Conservation (phyloP, 2,113 vertebrate genomes). For the Neogobius melanostomus region DNA sequence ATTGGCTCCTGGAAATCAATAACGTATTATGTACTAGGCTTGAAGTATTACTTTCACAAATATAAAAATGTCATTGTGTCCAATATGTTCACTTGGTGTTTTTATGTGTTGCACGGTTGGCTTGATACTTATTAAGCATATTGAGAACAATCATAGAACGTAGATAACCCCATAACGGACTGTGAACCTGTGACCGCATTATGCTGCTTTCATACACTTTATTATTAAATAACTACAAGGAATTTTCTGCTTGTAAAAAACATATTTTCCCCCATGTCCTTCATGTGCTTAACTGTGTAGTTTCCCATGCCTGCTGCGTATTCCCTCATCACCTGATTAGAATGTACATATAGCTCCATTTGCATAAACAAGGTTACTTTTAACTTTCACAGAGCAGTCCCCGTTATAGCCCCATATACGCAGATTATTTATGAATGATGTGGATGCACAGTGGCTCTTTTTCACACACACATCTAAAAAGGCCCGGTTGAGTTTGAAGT, state of each 20-base stretch:
- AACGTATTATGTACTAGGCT: neutral
- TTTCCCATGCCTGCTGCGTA: conserved; percentile 25
- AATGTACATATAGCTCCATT: conserved; percentile 39
- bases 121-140: neutral
- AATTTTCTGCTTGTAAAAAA: conserved; percentile 20
- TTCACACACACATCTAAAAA: neutral
- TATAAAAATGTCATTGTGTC: neutral
- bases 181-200: neutral
- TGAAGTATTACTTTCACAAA: neutral
- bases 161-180: neutral
- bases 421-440: conserved; percentile 26
- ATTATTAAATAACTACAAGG: conserved; percentile 17
- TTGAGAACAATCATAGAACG: neutral
- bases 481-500: conserved; percentile 27
- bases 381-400: neutral
- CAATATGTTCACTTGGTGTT: neutral
- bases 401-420: conserved; percentile 29
- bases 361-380: conserved; percentile 46
- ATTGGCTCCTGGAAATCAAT: neutral
- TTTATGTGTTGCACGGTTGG: neutral
- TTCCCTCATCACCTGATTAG: conserved; percentile 50
- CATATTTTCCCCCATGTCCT: conserved; percentile 18
- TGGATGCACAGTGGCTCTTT: neutral
- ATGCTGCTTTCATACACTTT: conserved; percentile 18
- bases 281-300: conserved; percentile 42